Evolutionary conservation across 2,888 invertebrate genomes (phyloP).

Genomic region (Marronus borbonicus): DNA sequence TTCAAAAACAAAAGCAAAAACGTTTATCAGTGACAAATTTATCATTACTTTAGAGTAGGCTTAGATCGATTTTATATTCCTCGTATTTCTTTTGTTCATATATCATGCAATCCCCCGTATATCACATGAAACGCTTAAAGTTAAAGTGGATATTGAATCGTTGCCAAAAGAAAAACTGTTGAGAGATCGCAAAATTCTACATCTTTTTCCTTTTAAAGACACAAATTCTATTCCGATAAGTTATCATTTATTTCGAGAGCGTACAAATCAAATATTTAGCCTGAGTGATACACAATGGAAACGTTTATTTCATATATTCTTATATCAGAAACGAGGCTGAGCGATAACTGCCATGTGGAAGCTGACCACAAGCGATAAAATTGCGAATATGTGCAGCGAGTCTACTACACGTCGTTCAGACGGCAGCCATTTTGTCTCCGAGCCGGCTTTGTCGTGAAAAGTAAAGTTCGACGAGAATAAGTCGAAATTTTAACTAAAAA

Average conservation of each 20-base stretch:
- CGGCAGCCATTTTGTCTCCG: constrained; percentile 67
- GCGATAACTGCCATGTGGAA: constrained; percentile 41
- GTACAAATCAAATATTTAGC: background rate
- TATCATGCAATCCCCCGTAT: background rate
- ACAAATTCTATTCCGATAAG: background rate
- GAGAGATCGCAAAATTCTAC: background rate
- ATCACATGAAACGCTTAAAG: no score
- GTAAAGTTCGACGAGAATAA: constrained; percentile 31
- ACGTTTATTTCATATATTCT: background rate
- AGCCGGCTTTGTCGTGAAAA: constrained; percentile 60
- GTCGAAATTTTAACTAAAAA: constrained; percentile 17
- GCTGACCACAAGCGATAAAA: constrained; percentile 52
- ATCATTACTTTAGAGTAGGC: no score
- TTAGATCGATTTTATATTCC: no score
- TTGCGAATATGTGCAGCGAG: constrained; percentile 52
- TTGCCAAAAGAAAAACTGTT: background rate
- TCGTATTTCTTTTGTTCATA: background rate
- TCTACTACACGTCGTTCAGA: constrained; percentile 66
- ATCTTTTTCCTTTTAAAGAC: background rate
- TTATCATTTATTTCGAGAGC: no score
- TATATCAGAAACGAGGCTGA: constrained; percentile 16
- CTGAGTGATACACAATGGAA: background rate
- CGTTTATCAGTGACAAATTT: no score
- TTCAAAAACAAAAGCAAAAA: no score
- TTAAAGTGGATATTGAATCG: background rate